phyloP scores from a whole-genome alignment of 1,140 invertebrate species.

The Streblospio benedicti region DNA sequence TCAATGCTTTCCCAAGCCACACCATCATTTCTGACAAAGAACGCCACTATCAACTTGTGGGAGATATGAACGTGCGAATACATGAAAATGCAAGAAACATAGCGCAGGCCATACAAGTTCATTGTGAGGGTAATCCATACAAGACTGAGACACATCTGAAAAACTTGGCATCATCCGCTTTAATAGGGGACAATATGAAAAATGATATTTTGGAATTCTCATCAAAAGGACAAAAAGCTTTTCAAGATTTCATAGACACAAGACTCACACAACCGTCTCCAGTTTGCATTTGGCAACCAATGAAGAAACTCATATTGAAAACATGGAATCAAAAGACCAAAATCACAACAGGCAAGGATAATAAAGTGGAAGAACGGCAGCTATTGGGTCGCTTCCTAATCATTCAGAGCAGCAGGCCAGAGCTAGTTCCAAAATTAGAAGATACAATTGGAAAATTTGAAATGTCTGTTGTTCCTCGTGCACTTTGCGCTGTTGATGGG shows the following conservation, averaged over 20 bases:
- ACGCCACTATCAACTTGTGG: not conserved
- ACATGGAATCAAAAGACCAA: not conserved
- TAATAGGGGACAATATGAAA: not conserved
- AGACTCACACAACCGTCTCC: not conserved
- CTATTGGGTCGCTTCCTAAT: not conserved
- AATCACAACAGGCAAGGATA: not conserved
- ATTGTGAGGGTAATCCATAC: constrained; percentile 1
- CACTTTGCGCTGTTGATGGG: not conserved
- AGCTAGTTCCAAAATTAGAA: constrained; percentile 1
- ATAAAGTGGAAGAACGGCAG: constrained; percentile 1
- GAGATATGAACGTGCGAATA: not conserved
- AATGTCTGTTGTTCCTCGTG: not conserved
- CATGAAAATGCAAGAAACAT: not conserved
- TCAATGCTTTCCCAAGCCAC: not conserved
- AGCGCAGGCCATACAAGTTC: not conserved
- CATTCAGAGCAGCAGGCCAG: not conserved
- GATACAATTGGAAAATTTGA: not conserved
- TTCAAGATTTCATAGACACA: not conserved
- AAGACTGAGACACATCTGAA: not conserved
- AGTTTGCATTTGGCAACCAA: not conserved
- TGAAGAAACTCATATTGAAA: constrained; percentile 8
- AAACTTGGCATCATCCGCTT: not conserved
- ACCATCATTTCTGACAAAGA: not conserved
- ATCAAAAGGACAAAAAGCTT: not conserved
- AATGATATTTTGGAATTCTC: not conserved